Evolutionary conservation across 2,113 vertebrate species (phyloP).

Genomic region (Tichodroma muraria): DNA sequence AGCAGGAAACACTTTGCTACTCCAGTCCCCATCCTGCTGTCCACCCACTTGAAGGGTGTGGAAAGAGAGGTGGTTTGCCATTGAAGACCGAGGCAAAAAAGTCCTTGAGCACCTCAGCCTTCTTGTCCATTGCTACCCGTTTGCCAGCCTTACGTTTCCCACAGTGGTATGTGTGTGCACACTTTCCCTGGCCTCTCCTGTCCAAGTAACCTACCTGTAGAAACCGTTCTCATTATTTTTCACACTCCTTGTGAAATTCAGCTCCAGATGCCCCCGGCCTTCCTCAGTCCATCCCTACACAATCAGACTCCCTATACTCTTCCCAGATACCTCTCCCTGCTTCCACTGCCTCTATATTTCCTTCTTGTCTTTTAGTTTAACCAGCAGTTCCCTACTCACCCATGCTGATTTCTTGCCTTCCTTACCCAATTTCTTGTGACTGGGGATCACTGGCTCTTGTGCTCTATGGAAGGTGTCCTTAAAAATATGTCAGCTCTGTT

Average conservation of each 20-base stretch:
- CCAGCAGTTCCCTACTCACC: neutral
- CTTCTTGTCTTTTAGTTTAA: neutral
- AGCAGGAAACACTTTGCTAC: neutral
- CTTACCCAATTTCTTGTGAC: neutral
- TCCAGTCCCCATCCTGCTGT: neutral
- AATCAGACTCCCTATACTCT: neutral
- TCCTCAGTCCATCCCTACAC: neutral
- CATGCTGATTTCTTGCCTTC: neutral
- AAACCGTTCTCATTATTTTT: neutral
- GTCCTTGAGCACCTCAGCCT: neutral
- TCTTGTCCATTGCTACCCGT: neutral
- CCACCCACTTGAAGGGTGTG: neutral
- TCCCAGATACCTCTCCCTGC: neutral
- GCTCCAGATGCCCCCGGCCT: neutral
- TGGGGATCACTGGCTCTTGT: neutral
- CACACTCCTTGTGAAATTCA: too few relatives aligned
- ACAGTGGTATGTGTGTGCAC: rapidly evolving
- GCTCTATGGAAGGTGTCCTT: neutral
- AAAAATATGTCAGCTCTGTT: neutral
- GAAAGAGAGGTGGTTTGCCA: neutral
- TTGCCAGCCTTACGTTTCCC: neutral
- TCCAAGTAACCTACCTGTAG: neutral
- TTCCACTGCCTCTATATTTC: neutral
- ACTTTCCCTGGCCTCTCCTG: neutral
- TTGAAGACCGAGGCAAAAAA: neutral